These are phyloP conservation scores for Thysanoteuthis rhombus DNA, from an alignment of 2,888 invertebrate genomes.

Conservation along the genomic window DNA sequence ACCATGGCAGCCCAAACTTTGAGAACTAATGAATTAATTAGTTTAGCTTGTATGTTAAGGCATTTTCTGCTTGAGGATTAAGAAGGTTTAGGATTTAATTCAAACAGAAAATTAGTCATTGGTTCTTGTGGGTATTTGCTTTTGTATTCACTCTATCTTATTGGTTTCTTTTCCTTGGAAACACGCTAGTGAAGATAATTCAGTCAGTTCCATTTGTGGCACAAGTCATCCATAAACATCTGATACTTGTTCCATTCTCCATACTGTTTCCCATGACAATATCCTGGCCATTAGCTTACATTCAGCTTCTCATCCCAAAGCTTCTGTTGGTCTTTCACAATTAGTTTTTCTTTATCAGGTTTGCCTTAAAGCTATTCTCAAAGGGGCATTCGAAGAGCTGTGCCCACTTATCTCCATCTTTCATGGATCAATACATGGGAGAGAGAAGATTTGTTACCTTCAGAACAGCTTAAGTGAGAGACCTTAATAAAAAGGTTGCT, in stretches of 20 bases:
- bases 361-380: background rate
- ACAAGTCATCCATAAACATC: background rate
- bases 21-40: no score
- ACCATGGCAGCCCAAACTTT: no score
- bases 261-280: conserved; percentile 12
- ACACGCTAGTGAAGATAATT: background rate
- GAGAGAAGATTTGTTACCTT: background rate
- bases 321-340: background rate
- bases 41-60: no score
- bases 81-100: background rate
- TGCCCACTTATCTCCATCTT: background rate
- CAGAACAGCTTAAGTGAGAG: background rate
- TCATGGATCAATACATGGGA: background rate
- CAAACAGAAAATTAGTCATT: background rate
- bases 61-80: background rate
- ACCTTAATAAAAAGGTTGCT: background rate
- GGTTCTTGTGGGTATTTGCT: background rate
- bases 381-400: background rate
- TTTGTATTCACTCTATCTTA: background rate
- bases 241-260: background rate
- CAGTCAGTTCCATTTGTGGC: background rate
- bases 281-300: background rate
- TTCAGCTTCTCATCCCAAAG: background rate
- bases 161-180: background rate
- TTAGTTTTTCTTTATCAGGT: conserved; percentile 12